These are phyloP conservation scores for Polietes domitor DNA, from an alignment of 2,888 invertebrate genomes.

Conservation along the genomic window DNA sequence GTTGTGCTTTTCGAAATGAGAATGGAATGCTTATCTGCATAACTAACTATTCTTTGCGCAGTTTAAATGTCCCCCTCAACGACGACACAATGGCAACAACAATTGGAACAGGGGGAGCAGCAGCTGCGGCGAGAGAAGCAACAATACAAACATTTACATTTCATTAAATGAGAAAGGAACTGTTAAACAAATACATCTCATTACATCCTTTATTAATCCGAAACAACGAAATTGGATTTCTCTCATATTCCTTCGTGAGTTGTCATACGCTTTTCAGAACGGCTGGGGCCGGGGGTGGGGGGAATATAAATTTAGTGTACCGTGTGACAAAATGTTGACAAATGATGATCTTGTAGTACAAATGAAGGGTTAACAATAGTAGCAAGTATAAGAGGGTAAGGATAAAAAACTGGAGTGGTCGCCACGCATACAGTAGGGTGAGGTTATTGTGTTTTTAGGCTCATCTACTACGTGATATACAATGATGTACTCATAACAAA, in stretches of 20 bases:
- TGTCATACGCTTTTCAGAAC: neutral
- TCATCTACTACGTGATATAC: too few species aligned
- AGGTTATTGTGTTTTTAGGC: too few species aligned
- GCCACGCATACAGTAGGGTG: too few species aligned
- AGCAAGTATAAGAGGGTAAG: neutral
- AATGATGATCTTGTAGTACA: neutral
- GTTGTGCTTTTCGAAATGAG: neutral
- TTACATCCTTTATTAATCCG: slow-evolving; percentile 7
- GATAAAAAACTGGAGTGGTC: too few species aligned
- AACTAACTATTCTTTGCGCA: neutral
- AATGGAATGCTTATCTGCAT: neutral
- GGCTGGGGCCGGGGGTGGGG: too few species aligned
- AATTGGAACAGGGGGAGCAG: neutral
- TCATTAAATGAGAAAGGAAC: slow-evolving; percentile 21
- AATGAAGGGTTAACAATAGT: neutral
- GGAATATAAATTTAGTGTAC: neutral
- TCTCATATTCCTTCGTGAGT: neutral
- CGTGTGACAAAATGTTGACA: neutral
- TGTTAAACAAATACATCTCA: slow-evolving; percentile 8
- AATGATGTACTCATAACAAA: too few species aligned
- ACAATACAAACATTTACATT: slow-evolving; percentile 11
- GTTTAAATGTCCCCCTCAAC: neutral
- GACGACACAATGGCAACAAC: neutral
- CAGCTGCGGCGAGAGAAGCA: neutral
- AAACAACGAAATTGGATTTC: neutral